Conservation (phyloP, 2,797 vertebrate species). For the Danionella dracula region DNA sequence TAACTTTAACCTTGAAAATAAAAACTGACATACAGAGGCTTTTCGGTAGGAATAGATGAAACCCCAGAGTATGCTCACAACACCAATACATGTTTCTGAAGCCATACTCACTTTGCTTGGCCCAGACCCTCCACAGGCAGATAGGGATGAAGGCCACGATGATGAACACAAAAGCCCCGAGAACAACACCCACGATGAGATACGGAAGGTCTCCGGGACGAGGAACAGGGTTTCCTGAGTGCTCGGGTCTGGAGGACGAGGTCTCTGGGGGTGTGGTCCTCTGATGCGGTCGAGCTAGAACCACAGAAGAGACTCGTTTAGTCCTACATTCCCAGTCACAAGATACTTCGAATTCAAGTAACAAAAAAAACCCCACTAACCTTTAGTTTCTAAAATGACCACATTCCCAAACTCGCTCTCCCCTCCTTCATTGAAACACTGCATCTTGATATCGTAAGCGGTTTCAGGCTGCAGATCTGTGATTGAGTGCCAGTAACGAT, state of each 20-base stretch:
- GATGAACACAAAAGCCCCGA: slow-evolving; percentile 88
- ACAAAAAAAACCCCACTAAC: slow-evolving; percentile 54
- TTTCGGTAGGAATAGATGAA: no score
- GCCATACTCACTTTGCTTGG: slow-evolving; percentile 87
- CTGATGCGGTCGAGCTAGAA: slow-evolving; percentile 70
- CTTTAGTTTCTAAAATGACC: slow-evolving; percentile 98
- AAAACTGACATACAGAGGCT: no score
- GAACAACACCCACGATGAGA: slow-evolving; percentile 86
- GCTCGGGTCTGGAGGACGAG: background rate
- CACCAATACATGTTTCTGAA: background rate
- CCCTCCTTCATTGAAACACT: slow-evolving; percentile 94
- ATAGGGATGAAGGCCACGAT: slow-evolving; percentile 95
- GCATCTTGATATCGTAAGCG: slow-evolving; percentile 98
- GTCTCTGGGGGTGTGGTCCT: slow-evolving; percentile 67
- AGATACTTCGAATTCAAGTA: no score
- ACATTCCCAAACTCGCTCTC: slow-evolving; percentile 97
- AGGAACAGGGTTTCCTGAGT: slow-evolving; percentile 61
- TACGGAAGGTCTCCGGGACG: slow-evolving; percentile 90
- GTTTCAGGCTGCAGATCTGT: slow-evolving; percentile 94
- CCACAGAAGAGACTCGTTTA: slow-evolving; percentile 47
- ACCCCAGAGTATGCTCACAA: no score
- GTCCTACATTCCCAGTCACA: background rate
- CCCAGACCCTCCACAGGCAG: slow-evolving; percentile 94
- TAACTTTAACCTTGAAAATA: no score
- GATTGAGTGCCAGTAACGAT: slow-evolving; percentile 94